Percentiles rank a stretch among this genome's conserved stretches.
phyloP scores from a whole-genome alignment of 2,113 vertebrate genomes.

The Daubentonia madagascariensis region DNA sequence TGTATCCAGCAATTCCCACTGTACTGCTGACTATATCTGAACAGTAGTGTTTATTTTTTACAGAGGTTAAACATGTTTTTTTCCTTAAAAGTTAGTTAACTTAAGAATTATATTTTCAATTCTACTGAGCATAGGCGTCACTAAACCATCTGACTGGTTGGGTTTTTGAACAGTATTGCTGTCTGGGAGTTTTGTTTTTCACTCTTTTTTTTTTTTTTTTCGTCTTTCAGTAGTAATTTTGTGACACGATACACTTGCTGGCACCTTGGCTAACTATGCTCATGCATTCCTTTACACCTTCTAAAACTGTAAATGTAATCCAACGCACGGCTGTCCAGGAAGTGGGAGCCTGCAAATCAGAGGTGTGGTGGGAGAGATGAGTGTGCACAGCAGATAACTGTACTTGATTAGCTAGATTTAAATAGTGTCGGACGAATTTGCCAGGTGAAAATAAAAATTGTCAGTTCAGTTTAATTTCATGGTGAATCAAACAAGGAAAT shows the following conservation, averaged over 20 bases:
- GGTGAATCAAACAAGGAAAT: conserved; percentile 91
- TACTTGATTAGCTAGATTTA: conserved; percentile 88
- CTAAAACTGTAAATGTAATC: conserved; percentile 84
- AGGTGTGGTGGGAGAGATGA: conserved; percentile 80
- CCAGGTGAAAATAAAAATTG: conserved; percentile 90
- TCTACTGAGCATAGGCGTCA: not conserved
- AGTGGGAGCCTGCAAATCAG: conserved; percentile 81
- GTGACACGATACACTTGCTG: conserved; percentile 71
- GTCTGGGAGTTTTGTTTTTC: not conserved
- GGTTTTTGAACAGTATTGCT: conserved; percentile 10
- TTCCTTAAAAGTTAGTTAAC: not conserved
- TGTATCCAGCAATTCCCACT: not conserved
- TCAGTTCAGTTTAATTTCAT: conserved; percentile 90
- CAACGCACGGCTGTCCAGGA: conserved; percentile 70
- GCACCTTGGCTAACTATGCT: conserved; percentile 70
- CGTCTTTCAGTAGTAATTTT: conserved; percentile 71
- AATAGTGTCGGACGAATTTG: conserved; percentile 84
- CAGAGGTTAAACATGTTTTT: not conserved
- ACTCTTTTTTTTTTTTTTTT: not conserved
- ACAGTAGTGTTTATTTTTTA: conserved; percentile 17
- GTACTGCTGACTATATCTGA: not conserved
- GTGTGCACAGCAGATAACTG: conserved; percentile 83
- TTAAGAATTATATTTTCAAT: conserved; percentile 57
- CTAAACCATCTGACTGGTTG: not conserved
- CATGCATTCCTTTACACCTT: conserved; percentile 83